Evolutionary conservation across 2,113 vertebrate genomes (phyloP).

Genomic region (Acrocephalus arundinaceus): DNA sequence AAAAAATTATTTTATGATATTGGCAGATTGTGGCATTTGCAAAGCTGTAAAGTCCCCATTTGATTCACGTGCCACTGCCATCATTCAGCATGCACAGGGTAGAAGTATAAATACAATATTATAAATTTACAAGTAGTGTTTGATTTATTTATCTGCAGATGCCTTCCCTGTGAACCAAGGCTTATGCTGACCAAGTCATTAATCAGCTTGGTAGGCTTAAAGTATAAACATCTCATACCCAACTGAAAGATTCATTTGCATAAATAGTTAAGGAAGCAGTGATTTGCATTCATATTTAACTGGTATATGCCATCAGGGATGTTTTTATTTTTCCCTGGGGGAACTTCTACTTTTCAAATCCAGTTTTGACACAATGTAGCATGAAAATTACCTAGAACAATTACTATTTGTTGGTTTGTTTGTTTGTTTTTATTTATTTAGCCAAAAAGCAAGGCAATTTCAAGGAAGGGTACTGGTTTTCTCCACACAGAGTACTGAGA

Average conservation of each 20-base stretch:
- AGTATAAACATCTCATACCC: background rate
- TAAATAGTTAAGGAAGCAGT: background rate
- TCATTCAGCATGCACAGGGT: background rate
- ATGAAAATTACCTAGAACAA: background rate
- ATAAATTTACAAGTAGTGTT: background rate
- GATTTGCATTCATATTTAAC: background rate
- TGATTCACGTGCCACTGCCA: background rate
- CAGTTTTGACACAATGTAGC: background rate
- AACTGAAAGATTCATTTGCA: background rate
- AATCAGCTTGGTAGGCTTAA: background rate
- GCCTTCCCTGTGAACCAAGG: background rate
- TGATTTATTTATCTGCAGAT: background rate
- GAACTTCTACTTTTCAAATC: background rate
- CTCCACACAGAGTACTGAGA: background rate
- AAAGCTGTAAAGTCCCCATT: background rate
- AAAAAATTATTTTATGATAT: slow-evolving; percentile 28
- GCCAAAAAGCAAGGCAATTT: background rate
- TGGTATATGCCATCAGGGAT: background rate
- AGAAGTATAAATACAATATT: background rate
- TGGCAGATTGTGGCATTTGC: slow-evolving; percentile 26
- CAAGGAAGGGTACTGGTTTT: background rate
- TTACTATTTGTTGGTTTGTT: background rate
- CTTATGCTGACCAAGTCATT: background rate
- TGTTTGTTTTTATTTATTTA: background rate
- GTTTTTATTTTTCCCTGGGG: background rate